Evolutionary conservation across 2,113 vertebrate species (phyloP).

Genomic region (Lasiurus cinereus): DNA sequence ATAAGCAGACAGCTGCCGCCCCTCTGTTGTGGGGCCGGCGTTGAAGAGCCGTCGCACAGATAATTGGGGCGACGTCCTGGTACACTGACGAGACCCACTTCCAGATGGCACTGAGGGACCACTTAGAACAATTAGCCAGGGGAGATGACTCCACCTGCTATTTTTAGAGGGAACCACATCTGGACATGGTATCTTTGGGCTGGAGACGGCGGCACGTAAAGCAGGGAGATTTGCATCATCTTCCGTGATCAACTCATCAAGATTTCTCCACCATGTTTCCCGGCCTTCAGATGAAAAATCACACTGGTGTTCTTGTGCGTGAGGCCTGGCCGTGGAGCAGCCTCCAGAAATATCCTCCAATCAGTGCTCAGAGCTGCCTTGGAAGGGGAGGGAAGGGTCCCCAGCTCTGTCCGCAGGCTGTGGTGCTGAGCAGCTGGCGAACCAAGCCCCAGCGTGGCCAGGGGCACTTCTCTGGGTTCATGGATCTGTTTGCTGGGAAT

Average conservation of each 20-base stretch:
- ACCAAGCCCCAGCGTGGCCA: neutral
- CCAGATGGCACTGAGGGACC: slow-evolving; percentile 78
- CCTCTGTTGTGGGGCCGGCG: slow-evolving; percentile 49
- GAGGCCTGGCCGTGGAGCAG: neutral
- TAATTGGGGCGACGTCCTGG: slow-evolving; percentile 78
- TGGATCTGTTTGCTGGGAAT: neutral
- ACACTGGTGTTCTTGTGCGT: neutral
- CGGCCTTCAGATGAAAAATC: slow-evolving; percentile 38
- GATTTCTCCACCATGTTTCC: slow-evolving; percentile 58
- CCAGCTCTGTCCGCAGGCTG: neutral
- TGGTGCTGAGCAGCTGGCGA: neutral
- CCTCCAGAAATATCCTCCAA: neutral
- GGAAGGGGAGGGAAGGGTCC: neutral
- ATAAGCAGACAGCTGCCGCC: slow-evolving; percentile 65
- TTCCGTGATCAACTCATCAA: slow-evolving; percentile 51
- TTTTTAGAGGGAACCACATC: slow-evolving; percentile 80
- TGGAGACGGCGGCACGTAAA: slow-evolving; percentile 58
- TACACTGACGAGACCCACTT: slow-evolving; percentile 75
- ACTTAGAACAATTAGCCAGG: slow-evolving; percentile 63
- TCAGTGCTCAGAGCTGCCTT: neutral
- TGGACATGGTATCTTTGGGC: slow-evolving; percentile 67
- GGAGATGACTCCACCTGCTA: slow-evolving; percentile 79
- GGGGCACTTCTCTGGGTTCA: neutral
- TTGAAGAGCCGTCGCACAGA: slow-evolving; percentile 46
- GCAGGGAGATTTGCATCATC: slow-evolving; percentile 61